Evolutionary conservation across 2,888 invertebrate genomes (phyloP).

Genomic region (Eudemis profundana): DNA sequence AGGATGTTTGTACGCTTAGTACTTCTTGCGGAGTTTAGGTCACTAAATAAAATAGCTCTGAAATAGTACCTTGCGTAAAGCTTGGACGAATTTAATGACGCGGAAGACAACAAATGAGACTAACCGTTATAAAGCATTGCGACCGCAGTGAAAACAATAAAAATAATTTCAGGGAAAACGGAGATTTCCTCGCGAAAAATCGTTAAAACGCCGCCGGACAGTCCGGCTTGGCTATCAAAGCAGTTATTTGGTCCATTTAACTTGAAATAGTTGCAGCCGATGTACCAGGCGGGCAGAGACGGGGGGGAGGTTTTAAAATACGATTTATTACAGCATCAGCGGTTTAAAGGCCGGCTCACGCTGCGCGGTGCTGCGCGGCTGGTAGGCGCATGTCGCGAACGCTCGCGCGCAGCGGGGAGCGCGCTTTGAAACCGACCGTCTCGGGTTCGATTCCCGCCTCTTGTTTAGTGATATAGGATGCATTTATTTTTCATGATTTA

Average conservation of each 20-base stretch:
- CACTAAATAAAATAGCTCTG: constrained; percentile 31
- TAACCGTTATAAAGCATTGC: constrained; percentile 48
- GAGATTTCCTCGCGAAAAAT: constrained; percentile 74
- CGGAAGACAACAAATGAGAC: constrained; percentile 43
- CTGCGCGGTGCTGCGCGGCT: constrained; percentile 59
- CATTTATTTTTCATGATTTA: constrained; percentile 50
- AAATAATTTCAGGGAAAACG: constrained; percentile 73
- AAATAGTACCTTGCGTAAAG: constrained; percentile 25
- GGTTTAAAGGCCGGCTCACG: constrained; percentile 62
- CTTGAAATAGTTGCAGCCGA: constrained; percentile 74
- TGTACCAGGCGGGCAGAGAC: constrained; percentile 53
- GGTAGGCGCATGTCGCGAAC: constrained; percentile 63
- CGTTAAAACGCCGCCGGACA: constrained; percentile 66
- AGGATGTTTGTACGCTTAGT: constrained; percentile 33
- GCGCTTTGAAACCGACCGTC: constrained; percentile 57
- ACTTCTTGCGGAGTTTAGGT: constrained; percentile 28
- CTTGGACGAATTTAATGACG: constrained; percentile 34
- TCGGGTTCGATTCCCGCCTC: constrained; percentile 54
- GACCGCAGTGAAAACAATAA: constrained; percentile 65
- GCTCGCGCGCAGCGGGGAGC: constrained; percentile 60
- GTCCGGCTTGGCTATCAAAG: constrained; percentile 68
- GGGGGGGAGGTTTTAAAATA: constrained; percentile 64
- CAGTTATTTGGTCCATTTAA: constrained; percentile 81
- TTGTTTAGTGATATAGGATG: constrained; percentile 46
- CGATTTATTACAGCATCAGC: constrained; percentile 70